Percentiles rank a stretch among this genome's conserved stretches.
phyloP scores from a whole-genome alignment of 1,140 invertebrate genomes.

The Pseudomyrmex dendroicus region DNA sequence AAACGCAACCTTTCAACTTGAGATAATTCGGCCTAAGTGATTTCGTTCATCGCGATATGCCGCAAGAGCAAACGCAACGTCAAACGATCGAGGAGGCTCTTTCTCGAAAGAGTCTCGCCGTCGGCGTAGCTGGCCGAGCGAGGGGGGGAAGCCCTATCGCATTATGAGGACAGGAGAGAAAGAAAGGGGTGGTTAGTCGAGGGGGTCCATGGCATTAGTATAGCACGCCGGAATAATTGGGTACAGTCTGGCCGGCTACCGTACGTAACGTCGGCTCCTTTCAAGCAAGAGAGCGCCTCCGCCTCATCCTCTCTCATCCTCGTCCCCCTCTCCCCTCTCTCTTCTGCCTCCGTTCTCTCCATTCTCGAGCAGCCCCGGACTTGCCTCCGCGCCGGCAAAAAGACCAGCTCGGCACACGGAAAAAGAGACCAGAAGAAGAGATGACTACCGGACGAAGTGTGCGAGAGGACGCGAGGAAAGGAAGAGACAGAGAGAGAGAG shows the following conservation, averaged over 20 bases:
- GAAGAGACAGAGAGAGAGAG: neutral
- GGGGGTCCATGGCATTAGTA: conserved; percentile 79
- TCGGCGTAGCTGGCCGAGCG: conserved; percentile 29
- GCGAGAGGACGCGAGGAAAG: conserved; percentile 25
- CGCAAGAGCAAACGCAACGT: neutral
- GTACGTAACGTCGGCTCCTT: conserved; percentile 81
- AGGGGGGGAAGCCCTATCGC: conserved; percentile 55
- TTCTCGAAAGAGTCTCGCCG: conserved; percentile 28
- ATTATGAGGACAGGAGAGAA: conserved; percentile 63
- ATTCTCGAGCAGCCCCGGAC: conserved; percentile 58
- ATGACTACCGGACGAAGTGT: conserved; percentile 69
- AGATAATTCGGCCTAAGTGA: conserved; percentile 37
- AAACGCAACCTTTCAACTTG: neutral
- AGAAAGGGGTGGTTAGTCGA: conserved; percentile 66
- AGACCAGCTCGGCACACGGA: conserved; percentile 59
- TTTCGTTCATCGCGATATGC: conserved; percentile 13
- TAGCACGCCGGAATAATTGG: conserved; percentile 84
- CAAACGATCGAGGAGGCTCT: conserved; percentile 25
- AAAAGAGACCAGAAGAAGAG: conserved; percentile 69
- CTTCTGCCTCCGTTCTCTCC: conserved; percentile 50
- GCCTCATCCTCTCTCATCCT: conserved; percentile 54
- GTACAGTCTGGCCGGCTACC: conserved; percentile 82
- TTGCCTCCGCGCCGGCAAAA: conserved; percentile 69
- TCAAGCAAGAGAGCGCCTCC: conserved; percentile 69
- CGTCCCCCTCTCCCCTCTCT: conserved; percentile 28